Percentiles rank a stretch among this genome's conserved stretches.
Evolutionary conservation across 2,888 invertebrate species (phyloP).

Genomic region (Meghimatium bilineatum): DNA sequence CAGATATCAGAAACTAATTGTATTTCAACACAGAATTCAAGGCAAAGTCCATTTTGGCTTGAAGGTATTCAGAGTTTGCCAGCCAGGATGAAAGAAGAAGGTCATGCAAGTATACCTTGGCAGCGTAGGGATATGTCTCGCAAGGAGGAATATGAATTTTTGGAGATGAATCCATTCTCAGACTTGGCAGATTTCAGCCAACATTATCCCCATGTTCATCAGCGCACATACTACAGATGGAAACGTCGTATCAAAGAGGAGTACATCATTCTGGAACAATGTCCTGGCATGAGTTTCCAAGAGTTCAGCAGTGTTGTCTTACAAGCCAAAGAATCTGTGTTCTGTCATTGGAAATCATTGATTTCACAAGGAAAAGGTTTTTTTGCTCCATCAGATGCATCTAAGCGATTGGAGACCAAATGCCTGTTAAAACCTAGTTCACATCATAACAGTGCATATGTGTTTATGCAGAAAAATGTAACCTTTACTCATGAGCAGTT

Average conservation of each 20-base stretch:
- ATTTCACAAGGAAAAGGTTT: constrained; percentile 54
- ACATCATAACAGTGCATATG: constrained; percentile 34
- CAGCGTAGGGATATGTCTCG: constrained; percentile 55
- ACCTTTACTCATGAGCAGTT: constrained; percentile 46
- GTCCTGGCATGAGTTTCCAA: constrained; percentile 51
- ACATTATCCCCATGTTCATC: constrained; percentile 54
- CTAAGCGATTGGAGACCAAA: constrained; percentile 44
- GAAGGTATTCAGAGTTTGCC: constrained; percentile 5
- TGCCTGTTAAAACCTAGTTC: constrained; percentile 18
- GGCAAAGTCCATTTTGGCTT: constrained; percentile 24
- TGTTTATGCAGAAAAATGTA: constrained; percentile 51
- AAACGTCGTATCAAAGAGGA: constrained; percentile 57
- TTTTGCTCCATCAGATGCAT: constrained; percentile 47
- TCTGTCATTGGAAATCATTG: constrained; percentile 52
- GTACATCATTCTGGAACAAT: constrained; percentile 57
- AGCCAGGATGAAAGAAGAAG: constrained; percentile 35
- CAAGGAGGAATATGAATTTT: constrained; percentile 56
- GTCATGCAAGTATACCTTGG: constrained; percentile 46
- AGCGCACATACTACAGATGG: constrained; percentile 58
- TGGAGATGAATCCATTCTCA: constrained; percentile 55
- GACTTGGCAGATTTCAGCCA: constrained; percentile 56
- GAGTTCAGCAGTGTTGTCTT: constrained; percentile 53
- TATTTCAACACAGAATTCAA: constrained; percentile 6
- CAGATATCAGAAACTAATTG: constrained; percentile 25
- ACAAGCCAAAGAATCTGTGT: constrained; percentile 55